A percentile compares a stretch with the other conserved stretches of the same genome.
These are phyloP conservation scores for Enteromius thamalakanensis DNA, from an alignment of 2,797 vertebrate genomes.

Conservation along the genomic window DNA sequence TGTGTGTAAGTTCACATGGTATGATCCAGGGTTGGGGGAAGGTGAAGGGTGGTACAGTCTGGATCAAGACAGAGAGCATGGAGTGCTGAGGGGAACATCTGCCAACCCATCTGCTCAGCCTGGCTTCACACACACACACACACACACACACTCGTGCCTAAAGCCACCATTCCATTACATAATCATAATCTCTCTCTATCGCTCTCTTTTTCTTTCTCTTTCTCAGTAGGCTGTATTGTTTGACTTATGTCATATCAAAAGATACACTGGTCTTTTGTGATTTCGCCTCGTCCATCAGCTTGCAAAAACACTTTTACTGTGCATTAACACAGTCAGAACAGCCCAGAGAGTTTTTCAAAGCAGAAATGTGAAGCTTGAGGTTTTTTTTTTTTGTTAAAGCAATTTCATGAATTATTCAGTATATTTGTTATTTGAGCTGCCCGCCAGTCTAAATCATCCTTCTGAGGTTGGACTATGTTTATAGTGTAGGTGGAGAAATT, in stretches of 20 bases:
- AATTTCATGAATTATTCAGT: conserved; percentile 28
- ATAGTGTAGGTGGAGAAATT: not conserved
- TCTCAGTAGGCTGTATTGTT: not conserved
- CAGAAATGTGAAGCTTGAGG: not conserved
- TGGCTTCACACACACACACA: conserved; percentile 28
- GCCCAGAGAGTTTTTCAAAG: not conserved
- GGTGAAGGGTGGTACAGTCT: conserved; percentile 44
- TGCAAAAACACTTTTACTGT: not conserved
- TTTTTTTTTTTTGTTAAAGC: conserved; percentile 1
- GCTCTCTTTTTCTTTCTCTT: conserved; percentile 44
- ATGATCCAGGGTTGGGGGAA: conserved; percentile 38
- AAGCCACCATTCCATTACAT: conserved; percentile 69
- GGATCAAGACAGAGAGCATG: conserved; percentile 58
- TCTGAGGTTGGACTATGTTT: not conserved
- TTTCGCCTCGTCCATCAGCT: not conserved
- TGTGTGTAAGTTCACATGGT: conserved; percentile 4
- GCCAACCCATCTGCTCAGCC: conserved; percentile 54
- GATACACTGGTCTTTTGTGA: not conserved
- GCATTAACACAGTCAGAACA: not conserved
- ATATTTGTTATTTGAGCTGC: not conserved
- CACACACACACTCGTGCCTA: not conserved
- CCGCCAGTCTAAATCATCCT: not conserved
- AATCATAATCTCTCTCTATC: conserved; percentile 67
- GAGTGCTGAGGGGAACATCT: conserved; percentile 66
- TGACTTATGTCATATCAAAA: conserved; percentile 13